phyloP scores from a whole-genome alignment of 2,888 invertebrate genomes.

The Cylindroiulus punctatus region DNA sequence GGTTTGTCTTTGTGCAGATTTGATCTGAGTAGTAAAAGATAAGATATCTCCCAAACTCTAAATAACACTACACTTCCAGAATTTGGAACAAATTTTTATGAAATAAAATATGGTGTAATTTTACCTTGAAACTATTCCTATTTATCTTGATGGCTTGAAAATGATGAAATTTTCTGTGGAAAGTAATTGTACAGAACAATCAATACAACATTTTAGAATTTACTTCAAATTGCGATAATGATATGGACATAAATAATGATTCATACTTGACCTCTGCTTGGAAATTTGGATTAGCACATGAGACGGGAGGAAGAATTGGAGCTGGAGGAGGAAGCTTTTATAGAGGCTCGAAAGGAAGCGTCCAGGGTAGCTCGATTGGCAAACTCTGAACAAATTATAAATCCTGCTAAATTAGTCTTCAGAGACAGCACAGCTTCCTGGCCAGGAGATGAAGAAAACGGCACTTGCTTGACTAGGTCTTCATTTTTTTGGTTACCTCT shows the following conservation, averaged over 20 bases:
- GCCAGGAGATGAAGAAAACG: slow-evolving; percentile 52
- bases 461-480: slow-evolving; percentile 27
- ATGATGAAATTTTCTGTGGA: not conserved
- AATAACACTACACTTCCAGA: no score
- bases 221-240: not conserved
- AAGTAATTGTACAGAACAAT: no score
- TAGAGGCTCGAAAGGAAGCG: slow-evolving; percentile 60
- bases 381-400: slow-evolving; percentile 59
- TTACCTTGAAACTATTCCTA: not conserved
- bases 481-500: not conserved
- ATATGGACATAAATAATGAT: not conserved
- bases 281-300: slow-evolving; percentile 52
- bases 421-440: slow-evolving; percentile 55
- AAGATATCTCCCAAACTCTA: no score
- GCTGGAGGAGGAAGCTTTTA: slow-evolving; percentile 60
- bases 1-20: not conserved
- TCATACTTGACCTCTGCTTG: not conserved
- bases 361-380: slow-evolving; percentile 59
- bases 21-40: not conserved
- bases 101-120: not conserved
- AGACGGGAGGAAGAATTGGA: slow-evolving; percentile 60
- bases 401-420: slow-evolving; percentile 60
- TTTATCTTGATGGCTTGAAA: not conserved
- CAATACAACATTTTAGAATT: not conserved
- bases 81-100: not conserved